A percentile compares a stretch with the other conserved stretches of the same genome.
Evolutionary conservation across 2,888 invertebrate genomes (phyloP).

Genomic region (Drosophila testacea): DNA sequence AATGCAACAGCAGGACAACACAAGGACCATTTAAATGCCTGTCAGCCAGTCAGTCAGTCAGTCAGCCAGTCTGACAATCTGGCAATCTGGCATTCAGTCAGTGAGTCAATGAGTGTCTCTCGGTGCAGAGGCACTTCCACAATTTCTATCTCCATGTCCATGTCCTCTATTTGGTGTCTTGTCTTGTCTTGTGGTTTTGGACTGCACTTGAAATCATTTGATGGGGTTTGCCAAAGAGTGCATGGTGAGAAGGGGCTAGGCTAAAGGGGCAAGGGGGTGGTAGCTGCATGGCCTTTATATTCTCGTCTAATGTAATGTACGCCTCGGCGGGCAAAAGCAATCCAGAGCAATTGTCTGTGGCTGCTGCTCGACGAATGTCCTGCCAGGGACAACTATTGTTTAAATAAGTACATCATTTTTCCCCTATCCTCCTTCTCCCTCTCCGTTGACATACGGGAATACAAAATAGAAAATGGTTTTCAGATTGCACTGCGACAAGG

Average conservation of each 20-base stretch:
- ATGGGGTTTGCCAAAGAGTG: neutral
- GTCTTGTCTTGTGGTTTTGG: slow-evolving; percentile 61
- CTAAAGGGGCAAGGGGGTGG: too few relatives aligned
- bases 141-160: slow-evolving; percentile 12
- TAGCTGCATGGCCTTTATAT: slow-evolving; percentile 45
- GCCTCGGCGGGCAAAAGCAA: slow-evolving; percentile 62
- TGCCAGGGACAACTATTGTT: slow-evolving; percentile 61
- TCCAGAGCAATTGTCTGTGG: slow-evolving; percentile 62
- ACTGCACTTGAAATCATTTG: slow-evolving; percentile 63
- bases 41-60: slow-evolving; percentile 21
- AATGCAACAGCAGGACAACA: slow-evolving; percentile 53
- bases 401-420: slow-evolving; percentile 54
- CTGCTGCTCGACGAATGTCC: slow-evolving; percentile 23
- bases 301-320: slow-evolving; percentile 59
- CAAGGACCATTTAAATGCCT: slow-evolving; percentile 58
- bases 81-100: slow-evolving; percentile 15
- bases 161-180: slow-evolving; percentile 30
- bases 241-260: neutral
- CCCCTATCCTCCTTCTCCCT: neutral
- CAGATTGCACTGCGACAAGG: slow-evolving; percentile 47
- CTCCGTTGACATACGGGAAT: slow-evolving; percentile 53
- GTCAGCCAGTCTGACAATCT: slow-evolving; percentile 18
- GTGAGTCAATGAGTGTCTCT: slow-evolving; percentile 24
- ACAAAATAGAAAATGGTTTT: slow-evolving; percentile 66
- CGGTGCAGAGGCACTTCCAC: slow-evolving; percentile 24